Evolutionary conservation across 2,888 invertebrate genomes (phyloP).

Genomic region (Morinoia aosen): DNA sequence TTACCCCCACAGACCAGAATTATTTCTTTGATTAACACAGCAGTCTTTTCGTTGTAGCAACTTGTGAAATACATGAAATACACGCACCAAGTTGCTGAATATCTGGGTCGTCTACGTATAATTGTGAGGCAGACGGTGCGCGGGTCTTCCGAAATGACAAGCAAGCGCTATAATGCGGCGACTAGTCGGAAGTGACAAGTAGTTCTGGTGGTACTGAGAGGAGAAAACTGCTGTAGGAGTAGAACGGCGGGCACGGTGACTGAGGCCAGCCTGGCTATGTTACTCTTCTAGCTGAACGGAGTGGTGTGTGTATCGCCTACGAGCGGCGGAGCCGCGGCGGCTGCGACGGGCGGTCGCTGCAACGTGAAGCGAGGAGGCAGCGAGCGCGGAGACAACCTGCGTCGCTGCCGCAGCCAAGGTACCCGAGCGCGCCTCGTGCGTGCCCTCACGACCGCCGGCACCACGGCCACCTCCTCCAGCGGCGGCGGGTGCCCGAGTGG

Average conservation of each 20-base stretch:
- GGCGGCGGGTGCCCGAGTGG: neutral
- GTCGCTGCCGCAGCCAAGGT: conserved; percentile 93
- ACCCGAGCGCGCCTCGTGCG: conserved; percentile 75
- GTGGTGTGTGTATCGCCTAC: conserved; percentile 80
- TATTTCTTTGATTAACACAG: neutral
- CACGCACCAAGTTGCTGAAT: neutral
- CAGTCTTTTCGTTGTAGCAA: neutral
- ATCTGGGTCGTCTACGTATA: neutral
- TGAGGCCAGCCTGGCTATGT: conserved; percentile 2
- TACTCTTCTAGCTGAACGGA: conserved; percentile 78
- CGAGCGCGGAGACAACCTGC: conserved; percentile 68
- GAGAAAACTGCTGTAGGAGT: neutral
- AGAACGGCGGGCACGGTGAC: neutral
- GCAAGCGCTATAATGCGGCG: neutral
- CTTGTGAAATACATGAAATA: neutral
- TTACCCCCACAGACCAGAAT: neutral
- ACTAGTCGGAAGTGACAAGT: neutral
- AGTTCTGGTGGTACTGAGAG: conserved; percentile 2
- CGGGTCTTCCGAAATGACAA: neutral
- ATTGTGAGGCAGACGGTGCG: neutral
- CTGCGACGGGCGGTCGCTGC: conserved; percentile 71
- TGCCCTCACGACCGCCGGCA: conserved; percentile 71
- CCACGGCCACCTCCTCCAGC: conserved; percentile 69
- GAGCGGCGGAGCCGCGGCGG: conserved; percentile 72
- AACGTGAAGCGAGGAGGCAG: conserved; percentile 69